Evolutionary conservation across 2,113 vertebrate genomes (phyloP), one percentile per base, ranked within the genome.

Genomic region (Datnioides undecimradiatus): DNA sequence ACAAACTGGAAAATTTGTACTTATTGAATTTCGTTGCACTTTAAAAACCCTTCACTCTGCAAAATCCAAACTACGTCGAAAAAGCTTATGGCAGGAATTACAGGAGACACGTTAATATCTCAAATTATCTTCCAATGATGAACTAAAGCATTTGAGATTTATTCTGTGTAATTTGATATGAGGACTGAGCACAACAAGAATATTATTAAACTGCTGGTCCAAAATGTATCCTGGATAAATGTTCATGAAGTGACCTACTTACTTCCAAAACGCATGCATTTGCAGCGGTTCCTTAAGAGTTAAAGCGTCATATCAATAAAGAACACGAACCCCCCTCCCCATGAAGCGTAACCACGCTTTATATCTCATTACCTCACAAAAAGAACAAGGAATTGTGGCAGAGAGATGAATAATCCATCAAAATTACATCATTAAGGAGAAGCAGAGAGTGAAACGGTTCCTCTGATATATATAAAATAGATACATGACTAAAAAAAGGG

Each of bases 111-210:
- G 55, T 78, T 67, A 78, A 78, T 62, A 77, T 16, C 73, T 52
- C 2, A 3, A 2, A 23, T 70, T 21, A 46, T 74, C 41, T 69
- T 84, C 38, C 5, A 45, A 31, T 58, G 17, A 73, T 60, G 46
- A 81, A 63, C 17, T n/a, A 17, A 73, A 59, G 40, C 51, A 23
- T 46, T 74, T 76, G 38, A 45, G 67, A 52, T 73, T 70, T 77
- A 19, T 49, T 41, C 25, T 67, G 11, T 58, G 21, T 75, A 29
- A 79, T 59, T 46, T 54, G 29, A 63, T 60, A 38, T 65, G 29
- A 82, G 51, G n/a, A 34, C 12, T 54, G 63, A 69, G 45, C 0
- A 21, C 45, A 79, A 63, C 10, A 51, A 49, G 40, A 43, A 41
- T 40, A 62, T 65, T 40, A 25, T 67, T 14, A 34, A 41, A 16